These are phyloP conservation scores for Fragum whitleyi DNA, from an alignment of 2,888 invertebrate genomes.

Conservation along the genomic window DNA sequence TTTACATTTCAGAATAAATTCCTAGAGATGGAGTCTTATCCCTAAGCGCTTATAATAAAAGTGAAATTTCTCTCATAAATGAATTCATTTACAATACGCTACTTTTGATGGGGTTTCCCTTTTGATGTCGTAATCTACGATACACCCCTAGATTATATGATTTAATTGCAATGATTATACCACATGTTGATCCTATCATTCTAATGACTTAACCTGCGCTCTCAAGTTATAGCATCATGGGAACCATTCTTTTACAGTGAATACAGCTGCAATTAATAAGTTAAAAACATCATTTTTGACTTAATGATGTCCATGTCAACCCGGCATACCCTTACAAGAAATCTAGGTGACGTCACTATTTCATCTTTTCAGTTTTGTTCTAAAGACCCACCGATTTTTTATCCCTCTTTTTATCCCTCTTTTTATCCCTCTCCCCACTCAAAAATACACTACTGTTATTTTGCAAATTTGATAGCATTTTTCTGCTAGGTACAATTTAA, in stretches of 20 bases:
- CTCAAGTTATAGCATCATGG: slow-evolving; percentile 6
- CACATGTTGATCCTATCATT: slow-evolving; percentile 6
- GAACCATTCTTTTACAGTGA: slow-evolving; percentile 5
- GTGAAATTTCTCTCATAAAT: slow-evolving; percentile 4
- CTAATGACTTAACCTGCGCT: slow-evolving; percentile 10
- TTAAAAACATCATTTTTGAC: not conserved
- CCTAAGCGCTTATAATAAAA: not conserved
- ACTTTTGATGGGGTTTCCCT: not conserved
- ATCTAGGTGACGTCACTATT: no score
- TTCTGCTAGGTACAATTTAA: no score
- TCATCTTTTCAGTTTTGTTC: no score
- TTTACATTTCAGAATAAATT: slow-evolving; percentile 10
- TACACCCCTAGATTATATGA: slow-evolving; percentile 5
- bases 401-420: no score
- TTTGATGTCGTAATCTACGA: not conserved
- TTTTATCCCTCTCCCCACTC: no score
- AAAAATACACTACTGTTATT: no score
- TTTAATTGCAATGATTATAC: slow-evolving; percentile 3
- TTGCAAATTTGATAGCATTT: no score
- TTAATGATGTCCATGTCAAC: no score
- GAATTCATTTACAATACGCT: slow-evolving; percentile 6
- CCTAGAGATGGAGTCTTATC: not conserved
- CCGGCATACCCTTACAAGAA: no score
- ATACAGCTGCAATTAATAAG: not conserved
- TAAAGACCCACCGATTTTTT: no score